These are phyloP conservation scores for Syncerus caffer DNA, from an alignment of 2,797 vertebrate species.

Conservation along the genomic window DNA sequence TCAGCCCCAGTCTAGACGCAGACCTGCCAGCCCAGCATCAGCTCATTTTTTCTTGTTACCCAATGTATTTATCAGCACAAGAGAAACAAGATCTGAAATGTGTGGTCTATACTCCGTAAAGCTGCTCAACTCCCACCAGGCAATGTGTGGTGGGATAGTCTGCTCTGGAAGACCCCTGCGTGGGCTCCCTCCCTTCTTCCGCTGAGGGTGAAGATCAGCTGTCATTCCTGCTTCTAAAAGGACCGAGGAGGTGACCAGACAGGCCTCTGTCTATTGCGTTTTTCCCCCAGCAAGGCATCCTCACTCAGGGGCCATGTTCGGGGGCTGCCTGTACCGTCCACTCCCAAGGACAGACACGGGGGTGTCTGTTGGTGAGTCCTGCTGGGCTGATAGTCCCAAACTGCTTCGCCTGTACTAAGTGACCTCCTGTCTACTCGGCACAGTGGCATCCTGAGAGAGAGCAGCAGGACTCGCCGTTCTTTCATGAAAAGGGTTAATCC, in stretches of 20 bases:
- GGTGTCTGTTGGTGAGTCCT: background rate
- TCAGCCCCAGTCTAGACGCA: background rate
- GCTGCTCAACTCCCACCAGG: accelerated
- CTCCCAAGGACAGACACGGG: background rate
- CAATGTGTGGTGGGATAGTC: no score
- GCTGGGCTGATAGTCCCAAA: background rate
- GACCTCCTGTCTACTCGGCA: accelerated
- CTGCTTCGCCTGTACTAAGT: background rate
- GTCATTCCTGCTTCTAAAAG: background rate
- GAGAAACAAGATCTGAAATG: background rate
- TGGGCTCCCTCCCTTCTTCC: background rate
- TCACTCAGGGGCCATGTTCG: background rate
- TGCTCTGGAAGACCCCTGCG: accelerated
- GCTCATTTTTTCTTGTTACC: background rate
- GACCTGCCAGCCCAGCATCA: background rate
- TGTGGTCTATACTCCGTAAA: accelerated
- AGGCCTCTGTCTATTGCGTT: accelerated
- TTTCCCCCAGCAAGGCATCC: background rate
- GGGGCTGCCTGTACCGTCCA: accelerated
- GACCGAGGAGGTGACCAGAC: accelerated
- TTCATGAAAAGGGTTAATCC: slow-evolving; percentile 54
- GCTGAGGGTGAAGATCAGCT: background rate
- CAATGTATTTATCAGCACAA: background rate
- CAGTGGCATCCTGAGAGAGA: background rate
- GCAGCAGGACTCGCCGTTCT: background rate